Percentiles rank a stretch among this genome's conserved stretches.
Evolutionary conservation across 2,888 invertebrate genomes (phyloP).

Genomic region (Tipula unca): DNA sequence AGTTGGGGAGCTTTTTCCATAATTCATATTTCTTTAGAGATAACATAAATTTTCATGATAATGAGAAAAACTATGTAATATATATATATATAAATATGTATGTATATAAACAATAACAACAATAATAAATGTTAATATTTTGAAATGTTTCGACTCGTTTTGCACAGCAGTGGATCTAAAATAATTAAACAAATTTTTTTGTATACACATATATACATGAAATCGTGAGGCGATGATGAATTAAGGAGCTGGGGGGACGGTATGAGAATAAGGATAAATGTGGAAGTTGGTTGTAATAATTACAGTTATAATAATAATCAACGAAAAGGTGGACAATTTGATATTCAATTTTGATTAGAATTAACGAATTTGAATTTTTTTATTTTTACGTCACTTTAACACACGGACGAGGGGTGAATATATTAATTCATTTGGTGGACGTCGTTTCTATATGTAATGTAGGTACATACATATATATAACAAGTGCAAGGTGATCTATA

Average conservation of each 20-base stretch:
- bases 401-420: not conserved
- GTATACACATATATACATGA: not conserved
- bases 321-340: constrained; percentile 14
- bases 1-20: not conserved
- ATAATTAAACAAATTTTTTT: not conserved
- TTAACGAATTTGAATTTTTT: not conserved
- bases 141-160: constrained; percentile 14
- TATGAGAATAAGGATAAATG: not conserved
- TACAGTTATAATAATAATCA: constrained; percentile 2
- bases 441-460: not conserved
- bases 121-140: constrained; percentile 14
- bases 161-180: constrained; percentile 8
- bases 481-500: not conserved
- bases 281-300: not conserved
- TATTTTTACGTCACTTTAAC: not conserved
- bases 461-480: not conserved
- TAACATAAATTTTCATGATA: constrained; percentile 8
- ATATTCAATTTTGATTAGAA: constrained; percentile 14
- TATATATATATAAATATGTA: no score
- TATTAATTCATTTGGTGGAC: not conserved
- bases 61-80: not conserved
- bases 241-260: not conserved
- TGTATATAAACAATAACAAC: not conserved
- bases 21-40: not conserved
- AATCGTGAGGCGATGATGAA: not conserved